These are phyloP conservation scores for Holocentrus rufus DNA, from an alignment of 2,797 vertebrate species.

Conservation along the genomic window DNA sequence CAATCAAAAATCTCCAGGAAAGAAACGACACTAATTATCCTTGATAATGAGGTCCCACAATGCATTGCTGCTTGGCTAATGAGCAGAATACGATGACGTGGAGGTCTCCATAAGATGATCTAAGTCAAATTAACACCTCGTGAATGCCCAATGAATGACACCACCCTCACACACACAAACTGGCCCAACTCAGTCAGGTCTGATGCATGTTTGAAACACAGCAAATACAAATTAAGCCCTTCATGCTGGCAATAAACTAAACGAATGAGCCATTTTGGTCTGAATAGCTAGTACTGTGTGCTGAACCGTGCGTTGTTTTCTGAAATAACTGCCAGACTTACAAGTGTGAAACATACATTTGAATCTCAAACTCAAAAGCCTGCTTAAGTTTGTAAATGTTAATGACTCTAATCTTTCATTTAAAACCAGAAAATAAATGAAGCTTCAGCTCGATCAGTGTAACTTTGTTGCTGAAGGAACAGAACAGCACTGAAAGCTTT, in stretches of 20 bases:
- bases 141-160: too few relatives aligned
- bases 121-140: not conserved
- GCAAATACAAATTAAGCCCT: not conserved
- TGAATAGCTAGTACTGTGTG: not conserved
- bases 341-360: not conserved
- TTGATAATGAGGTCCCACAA: slow-evolving; percentile 23
- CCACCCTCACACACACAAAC: not conserved
- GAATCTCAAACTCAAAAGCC: too few relatives aligned
- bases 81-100: not conserved
- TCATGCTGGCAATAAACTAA: not conserved
- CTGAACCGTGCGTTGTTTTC: too few relatives aligned
- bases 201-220: not conserved
- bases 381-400: too few relatives aligned
- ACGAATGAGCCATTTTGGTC: not conserved
- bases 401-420: too few relatives aligned
- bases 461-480: too few relatives aligned
- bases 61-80: slow-evolving; percentile 4
- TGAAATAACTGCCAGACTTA: not conserved
- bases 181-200: not conserved
- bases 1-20: not conserved
- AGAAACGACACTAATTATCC: not conserved
- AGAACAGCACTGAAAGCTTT: too few relatives aligned
- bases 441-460: too few relatives aligned
- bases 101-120: not conserved
- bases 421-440: too few relatives aligned